Base-by-base conservation (phyloP, 1,140 invertebrate species). In the Apocrypta bakeri region DNA sequence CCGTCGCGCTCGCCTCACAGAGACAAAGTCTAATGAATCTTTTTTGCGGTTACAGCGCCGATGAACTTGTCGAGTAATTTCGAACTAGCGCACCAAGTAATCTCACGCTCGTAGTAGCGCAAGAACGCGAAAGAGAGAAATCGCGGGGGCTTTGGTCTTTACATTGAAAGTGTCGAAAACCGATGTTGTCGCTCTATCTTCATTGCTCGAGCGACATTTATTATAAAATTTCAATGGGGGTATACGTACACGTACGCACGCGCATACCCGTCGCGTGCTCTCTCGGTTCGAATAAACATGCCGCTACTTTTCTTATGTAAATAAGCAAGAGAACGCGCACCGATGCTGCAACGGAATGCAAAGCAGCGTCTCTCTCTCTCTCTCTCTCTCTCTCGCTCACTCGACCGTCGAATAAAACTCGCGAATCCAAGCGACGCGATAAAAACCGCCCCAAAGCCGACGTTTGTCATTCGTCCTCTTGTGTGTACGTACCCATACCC, bases 261-360 rank as follows among this genome's bases (percentile, higher is more conserved):
- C 48, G n/a, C n/a, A n/a, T n/a, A n/a, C n/a, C n/a, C n/a, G n/a
- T n/a, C n/a, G n/a, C 17, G 48, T 37, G 33, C 33, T 37, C 48
- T n/a, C 42, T 48, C 42, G 42, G 42, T 17, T 48, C 48, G 48
- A 56, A 56, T 56, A 56, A 56, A 56, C 48, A 56, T 56, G 48
- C 48, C 48, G 48, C 48, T 56, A 56, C 48, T 56, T 56, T 56
- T 56, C 48, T 56, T 56, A 56, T 56, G 48, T 56, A 56, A 56
- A 56, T 56, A 56, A 56, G 48, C 48, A 21, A 56, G 48, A 2
- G 33, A 9, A 37, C 33, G 33, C 21, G 48, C 48, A 21, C 11
- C 48, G 48, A 0, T 6, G 48, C 48, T 56, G 48, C 48, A 56
- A 7, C 48, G 48, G 48, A 56, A 56, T 56, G 17, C 48, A 56